Base-by-base conservation (phyloP, 2,888 invertebrate species). In the Philereme transversata region DNA sequence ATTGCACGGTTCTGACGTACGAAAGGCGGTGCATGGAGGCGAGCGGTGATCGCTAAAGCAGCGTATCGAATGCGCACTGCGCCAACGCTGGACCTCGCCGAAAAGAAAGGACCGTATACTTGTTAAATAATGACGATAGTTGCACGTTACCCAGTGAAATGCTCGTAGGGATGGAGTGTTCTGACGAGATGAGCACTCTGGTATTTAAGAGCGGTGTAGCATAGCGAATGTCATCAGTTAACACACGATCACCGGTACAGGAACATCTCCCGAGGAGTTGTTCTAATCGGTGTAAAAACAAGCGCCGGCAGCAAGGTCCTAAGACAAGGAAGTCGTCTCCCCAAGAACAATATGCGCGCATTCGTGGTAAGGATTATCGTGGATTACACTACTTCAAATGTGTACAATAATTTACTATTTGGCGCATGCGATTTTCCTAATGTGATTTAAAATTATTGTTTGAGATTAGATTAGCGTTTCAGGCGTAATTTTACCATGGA, bases 221-320 rank as follows among this genome's bases (percentile, higher is more conserved):
- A 78, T 82, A 79, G 87, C 83, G 88, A 91, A 90, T 90, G 87
- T 88, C 91, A 92, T 92, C 91, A 92, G 91, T 92, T 85, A 89
- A 84, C 88, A 84, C 83, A 66, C 85, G 84, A 86, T 81, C 86
- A 77, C 86, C 78, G 84, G 73, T 78, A 81, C 82, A 85, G 80
- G 86, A 88, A 85, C 90, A 90, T 90, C 90, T 89, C 88, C 79
- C 73, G 76, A 73, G 83, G 79, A 80, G 74, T 81, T 83, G 78
- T 81, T 83, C 77, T 74, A 75, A 76, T 73, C 70, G 70, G 79
- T 79, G 51, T 54, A 63, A 67, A 61, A 55, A 66, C 68, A 74
- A 70, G 64, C 67, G 62, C 68, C 57, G 62, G 70, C 71, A 81
- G 78, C 79, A 77, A 83, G 82, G 79, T 79, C 72, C 77, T 73